Base-by-base conservation (phyloP, 2,113 vertebrate species). In the Onychostoma macrolepis region DNA sequence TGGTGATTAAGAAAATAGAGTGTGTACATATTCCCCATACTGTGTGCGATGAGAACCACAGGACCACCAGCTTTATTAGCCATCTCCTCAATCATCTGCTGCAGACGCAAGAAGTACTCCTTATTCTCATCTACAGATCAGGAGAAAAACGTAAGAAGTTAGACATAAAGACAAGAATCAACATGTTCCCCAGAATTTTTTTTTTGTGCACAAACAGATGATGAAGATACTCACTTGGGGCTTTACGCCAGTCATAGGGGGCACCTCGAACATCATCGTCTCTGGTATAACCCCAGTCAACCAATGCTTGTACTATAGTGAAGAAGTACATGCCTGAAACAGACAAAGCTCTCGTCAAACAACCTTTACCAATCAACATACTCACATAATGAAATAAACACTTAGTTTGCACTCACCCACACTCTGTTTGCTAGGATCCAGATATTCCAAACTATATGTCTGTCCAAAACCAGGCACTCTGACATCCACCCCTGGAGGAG, bases 11-110 rank as follows among this genome's bases (percentile, higher is more conserved):
- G 97, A 94, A 99, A 99, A 93, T 98, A 99, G 58, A 99, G 94
- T 0, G 95, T 96, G 93, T 99, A 99, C 96, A 99, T 95, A 88
- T 99, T 99, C 21, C 98, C 98, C 98, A 99, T 99, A 43, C 98
- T 99, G 94, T 99, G 98, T 78, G 98, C 98, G 5, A 99, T 95
- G 63, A 99, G 94, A 50, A 98, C 97, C 87, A 99, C 97, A 0
- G 97, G 97, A 74, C 96, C 92, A 0, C 96, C 95, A 1, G 97
- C 96, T 38, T 96, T 94, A 87, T 96, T 92, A 2, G 96, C 94
- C 97, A 99, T 97, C 3, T 94, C 91, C 91, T 99, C 98, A 17
- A 99, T 97, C 97, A 99, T 98, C 93, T 94, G 88, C 91, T 95
- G 96, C 89, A 99, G 96, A 0, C 91, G 94, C 93, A 96, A 88